Base-by-base conservation (phyloP, 2,888 invertebrate species). In the Pachymerium ferrugineum region DNA sequence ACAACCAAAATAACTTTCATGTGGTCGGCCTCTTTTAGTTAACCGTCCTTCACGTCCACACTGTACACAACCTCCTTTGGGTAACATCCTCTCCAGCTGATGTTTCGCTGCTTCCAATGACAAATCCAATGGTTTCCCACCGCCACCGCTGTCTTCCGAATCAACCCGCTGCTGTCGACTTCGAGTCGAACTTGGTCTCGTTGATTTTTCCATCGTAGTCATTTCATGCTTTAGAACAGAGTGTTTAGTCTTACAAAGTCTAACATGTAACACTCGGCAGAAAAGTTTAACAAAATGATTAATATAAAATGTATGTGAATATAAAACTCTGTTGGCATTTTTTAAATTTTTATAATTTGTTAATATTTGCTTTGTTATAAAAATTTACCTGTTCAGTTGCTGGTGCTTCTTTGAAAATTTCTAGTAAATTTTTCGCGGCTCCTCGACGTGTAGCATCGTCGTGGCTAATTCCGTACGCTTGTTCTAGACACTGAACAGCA, bases 401-500 rank as follows among this genome's bases (percentile, higher is more conserved):
- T 74, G 81, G 80, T 14, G 80, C 80, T 31, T 80, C 79, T 71
- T 81, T 81, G 77, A 86, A 86, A 31, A 86, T 82, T 62, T 85
- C 84, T 29, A 83, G 78, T 4, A 86, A 79, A 69, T 84, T 80
- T 70, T 79, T 79, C 69, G 81, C 80, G 35, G 81, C 79, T n/a
- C 78, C 78, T 5, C 78, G 77, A 69, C 78, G 77, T 25, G 78
- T 77, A 33, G 80, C 80, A 77, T 86, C 84, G 74, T 82, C 80
- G 33, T 83, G 81, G 76, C 81, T 82, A 0, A 96, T 85, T 78
- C 89, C 90, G 82, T 93, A 97, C 6, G 94, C 93, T 70, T 92
- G 91, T 83, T 97, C 94, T 78, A 97, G 86, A 83, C 97, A 97
- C 84, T 97, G 97, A 77, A 93, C 89, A 42, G 95, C 94, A 74